Evolutionary conservation across 2,797 vertebrate genomes (phyloP).

Genomic region (Acanthurus leucopareius): DNA sequence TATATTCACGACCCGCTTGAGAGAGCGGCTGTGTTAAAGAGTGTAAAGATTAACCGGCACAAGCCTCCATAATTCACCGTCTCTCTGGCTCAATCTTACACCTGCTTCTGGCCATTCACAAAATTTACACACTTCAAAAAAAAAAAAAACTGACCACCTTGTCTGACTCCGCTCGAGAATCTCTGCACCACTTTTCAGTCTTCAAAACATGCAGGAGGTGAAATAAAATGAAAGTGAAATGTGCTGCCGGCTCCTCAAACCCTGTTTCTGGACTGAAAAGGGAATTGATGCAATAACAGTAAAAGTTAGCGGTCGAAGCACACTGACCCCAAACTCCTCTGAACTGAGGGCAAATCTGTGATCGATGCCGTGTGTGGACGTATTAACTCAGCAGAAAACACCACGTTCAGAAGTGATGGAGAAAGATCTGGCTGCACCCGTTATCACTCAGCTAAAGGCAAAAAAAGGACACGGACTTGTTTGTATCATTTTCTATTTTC

Average conservation of each 20-base stretch:
- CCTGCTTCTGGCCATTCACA: neutral
- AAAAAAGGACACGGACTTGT: no score
- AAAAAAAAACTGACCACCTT: neutral
- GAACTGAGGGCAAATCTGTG: neutral
- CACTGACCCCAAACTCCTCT: neutral
- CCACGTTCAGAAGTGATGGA: no score
- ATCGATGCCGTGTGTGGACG: neutral
- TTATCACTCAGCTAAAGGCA: no score
- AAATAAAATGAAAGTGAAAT: neutral
- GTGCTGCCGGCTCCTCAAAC: neutral
- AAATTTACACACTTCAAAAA: neutral
- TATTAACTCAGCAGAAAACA: neutral
- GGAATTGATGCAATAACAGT: no score
- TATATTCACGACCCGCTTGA: neutral
- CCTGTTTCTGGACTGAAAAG: neutral
- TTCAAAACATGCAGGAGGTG: neutral
- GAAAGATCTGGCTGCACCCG: no score
- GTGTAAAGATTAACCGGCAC: conserved; percentile 2
- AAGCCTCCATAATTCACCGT: neutral
- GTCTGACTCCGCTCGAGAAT: neutral
- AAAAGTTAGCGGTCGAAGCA: neutral
- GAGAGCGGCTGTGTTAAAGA: neutral
- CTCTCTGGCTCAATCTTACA: neutral
- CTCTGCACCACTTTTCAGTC: neutral
- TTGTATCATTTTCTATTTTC: no score